Base-by-base conservation (phyloP, 2,797 vertebrate species). In the Eurystomus glaucurus region DNA sequence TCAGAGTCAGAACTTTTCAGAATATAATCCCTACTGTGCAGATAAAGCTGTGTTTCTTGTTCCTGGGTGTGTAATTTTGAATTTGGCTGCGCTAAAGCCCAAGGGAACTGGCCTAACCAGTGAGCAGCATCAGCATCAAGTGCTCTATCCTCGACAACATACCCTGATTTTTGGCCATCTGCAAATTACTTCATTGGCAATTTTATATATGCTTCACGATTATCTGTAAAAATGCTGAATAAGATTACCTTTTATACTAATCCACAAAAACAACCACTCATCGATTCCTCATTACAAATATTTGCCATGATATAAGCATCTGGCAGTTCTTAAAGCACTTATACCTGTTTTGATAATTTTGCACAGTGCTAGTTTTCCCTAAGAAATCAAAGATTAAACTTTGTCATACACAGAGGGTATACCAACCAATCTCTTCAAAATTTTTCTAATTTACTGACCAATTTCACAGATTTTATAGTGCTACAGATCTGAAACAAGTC, bases 71-170 rank as follows among this genome's bases (percentile, higher is more conserved):
- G n/a, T 3, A 25, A 45, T n/a, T 88, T 28, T 57, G 31, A 58
- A 39, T 14, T 22, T 69, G 48, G 33, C 46, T 41, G 2, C 29
- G 39, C 41, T 19, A 8, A 82, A 82, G 46, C 16, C 19, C 58
- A 55, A 19, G 37, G 11, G 16, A 71, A 16, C 29, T 71, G 41
- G 37, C 31, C 71, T 10, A 17, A 74, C 11, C 52, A 64, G n/a
- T 2, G 9, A 92, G 69, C 31, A 48, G 25, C 60, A 46, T 21
- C 39, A 62, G 43, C 25, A 61, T 77, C 37, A 43, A 43, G 43
- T 10, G 8, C 33, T 55, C 55, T 64, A 31, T 39, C 52, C 72
- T 74, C 7, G 0, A 6, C 5, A 25, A 0, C 7, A 25, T 6
- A 25, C 25, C n/a, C 50, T 1, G 3, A 48, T 60, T 65, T 16